A percentile compares a stretch with the other conserved stretches of the same genome.
These are phyloP conservation scores for Coptotermes formosanus DNA, from an alignment of 1,140 invertebrate genomes.

Conservation along the genomic window DNA sequence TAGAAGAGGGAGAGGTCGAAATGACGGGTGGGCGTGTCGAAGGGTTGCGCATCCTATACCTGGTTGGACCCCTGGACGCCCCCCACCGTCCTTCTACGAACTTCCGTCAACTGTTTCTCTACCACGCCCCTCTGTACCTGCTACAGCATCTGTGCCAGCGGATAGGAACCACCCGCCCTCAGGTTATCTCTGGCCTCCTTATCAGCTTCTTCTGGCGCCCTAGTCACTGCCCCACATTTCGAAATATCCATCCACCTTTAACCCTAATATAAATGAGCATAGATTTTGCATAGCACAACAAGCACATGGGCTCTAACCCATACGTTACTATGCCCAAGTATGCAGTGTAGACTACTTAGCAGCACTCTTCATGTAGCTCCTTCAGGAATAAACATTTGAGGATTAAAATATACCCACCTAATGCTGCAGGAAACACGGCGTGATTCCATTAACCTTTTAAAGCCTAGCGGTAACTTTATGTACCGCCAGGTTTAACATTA, in stretches of 20 bases:
- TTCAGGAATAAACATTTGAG: too few species aligned
- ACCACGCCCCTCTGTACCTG: conserved; percentile 8
- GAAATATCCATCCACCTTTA: background rate
- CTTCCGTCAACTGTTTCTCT: background rate
- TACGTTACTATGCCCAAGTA: too few species aligned
- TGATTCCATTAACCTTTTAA: too few species aligned
- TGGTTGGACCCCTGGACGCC: background rate
- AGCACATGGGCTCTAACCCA: too few species aligned
- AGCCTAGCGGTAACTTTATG: too few species aligned
- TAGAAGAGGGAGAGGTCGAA: conserved; percentile 26
- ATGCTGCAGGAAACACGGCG: too few species aligned
- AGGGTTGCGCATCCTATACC: conserved; percentile 8
- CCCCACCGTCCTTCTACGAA: background rate
- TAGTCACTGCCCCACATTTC: background rate
- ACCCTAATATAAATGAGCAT: background rate
- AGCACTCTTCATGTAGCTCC: too few species aligned
- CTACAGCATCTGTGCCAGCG: background rate
- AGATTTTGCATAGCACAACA: background rate
- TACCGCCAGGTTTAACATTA: too few species aligned
- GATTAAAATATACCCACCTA: too few species aligned
- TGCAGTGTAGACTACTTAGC: too few species aligned
- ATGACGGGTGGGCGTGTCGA: conserved; percentile 7
- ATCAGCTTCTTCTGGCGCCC: background rate
- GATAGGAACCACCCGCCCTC: background rate
- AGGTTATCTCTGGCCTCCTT: background rate